Percentiles rank a stretch among this genome's conserved stretches.
Conservation (phyloP, 2,797 vertebrate species). For the Pygocentrus nattereri region DNA sequence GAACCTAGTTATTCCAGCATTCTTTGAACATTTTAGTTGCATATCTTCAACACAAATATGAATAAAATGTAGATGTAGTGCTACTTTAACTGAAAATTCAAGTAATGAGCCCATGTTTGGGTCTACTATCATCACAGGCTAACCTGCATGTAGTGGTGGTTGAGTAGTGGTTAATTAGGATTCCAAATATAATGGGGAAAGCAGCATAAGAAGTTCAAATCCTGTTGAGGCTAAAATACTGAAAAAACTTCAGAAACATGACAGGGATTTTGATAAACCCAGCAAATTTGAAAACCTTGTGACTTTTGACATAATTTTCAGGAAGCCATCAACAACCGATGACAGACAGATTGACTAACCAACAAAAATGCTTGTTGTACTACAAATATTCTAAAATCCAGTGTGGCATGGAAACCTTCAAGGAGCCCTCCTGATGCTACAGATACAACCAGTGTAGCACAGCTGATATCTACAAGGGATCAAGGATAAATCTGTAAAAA, state of each 20-base stretch:
- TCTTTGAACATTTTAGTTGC: constrained; percentile 36
- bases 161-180: constrained; percentile 46
- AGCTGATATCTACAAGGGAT: constrained; percentile 55
- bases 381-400: constrained; percentile 10
- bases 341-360: neutral
- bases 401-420: constrained; percentile 31
- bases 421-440: constrained; percentile 2
- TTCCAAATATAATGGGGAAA: constrained; percentile 18
- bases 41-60: constrained; percentile 37
- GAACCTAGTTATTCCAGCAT: constrained; percentile 53
- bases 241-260: neutral
- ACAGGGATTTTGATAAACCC: neutral
- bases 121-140: constrained; percentile 5
- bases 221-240: constrained; percentile 9
- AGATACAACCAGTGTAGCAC: constrained; percentile 62
- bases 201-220: constrained; percentile 46
- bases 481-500: neutral
- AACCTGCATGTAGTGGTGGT: constrained; percentile 23
- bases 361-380: constrained; percentile 12
- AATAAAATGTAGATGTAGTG: constrained; percentile 41
- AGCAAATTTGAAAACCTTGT: constrained; percentile 10
- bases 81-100: constrained; percentile 47
- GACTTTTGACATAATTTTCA: neutral
- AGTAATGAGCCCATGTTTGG: constrained; percentile 42
- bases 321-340: constrained; percentile 1